Base-by-base conservation (phyloP, 1,140 invertebrate genomes). In the Parasteatoda tepidariorum region DNA sequence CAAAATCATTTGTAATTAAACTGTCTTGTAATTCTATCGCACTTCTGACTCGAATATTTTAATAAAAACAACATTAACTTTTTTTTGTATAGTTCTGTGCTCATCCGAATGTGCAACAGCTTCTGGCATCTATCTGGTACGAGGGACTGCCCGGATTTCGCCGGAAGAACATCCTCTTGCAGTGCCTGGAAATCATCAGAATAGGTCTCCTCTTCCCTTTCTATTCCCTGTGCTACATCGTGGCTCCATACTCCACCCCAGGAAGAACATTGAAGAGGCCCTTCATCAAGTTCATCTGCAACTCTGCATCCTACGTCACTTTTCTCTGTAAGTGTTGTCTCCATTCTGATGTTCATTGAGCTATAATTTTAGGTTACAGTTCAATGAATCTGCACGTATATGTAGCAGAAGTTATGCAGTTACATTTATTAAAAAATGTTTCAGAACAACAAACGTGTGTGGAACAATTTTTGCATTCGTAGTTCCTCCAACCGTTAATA, bases 271-370 rank as follows among this genome's bases (percentile, higher is more conserved):
- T 99, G 91, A 92, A 97, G 66, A 98, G 98, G 88, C 98, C 98
- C 4, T 99, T 99, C 91, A 99, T 99, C 91, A 99, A 99, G 90
- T 99, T 99, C 90, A 95, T 99, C 81, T 99, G 97, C 88, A 96
- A 99, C 90, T 98, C 97, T 41, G 97, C 97, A 0, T 98, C 97
- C 54, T 99, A 99, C 89, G 97, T 98, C 87, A 97, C 95, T 84
- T 99, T 99, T 90, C 91, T 99, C 73, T 92, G 94, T 95, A 90
- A 92, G 93, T 88, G 22, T 71, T 74, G n/a, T n/a, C n/a, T n/a
- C n/a, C n/a, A n/a, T n/a, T n/a, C n/a, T n/a, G n/a, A n/a, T n/a
- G n/a, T n/a, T n/a, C n/a, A n/a, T n/a, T n/a, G n/a, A n/a, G n/a
- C n/a, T n/a, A n/a, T n/a, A n/a, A n/a, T n/a, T n/a, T n/a, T n/a